These are phyloP conservation scores for Myotis pilosus DNA, from an alignment of 2,797 vertebrate genomes.

Conservation along the genomic window DNA sequence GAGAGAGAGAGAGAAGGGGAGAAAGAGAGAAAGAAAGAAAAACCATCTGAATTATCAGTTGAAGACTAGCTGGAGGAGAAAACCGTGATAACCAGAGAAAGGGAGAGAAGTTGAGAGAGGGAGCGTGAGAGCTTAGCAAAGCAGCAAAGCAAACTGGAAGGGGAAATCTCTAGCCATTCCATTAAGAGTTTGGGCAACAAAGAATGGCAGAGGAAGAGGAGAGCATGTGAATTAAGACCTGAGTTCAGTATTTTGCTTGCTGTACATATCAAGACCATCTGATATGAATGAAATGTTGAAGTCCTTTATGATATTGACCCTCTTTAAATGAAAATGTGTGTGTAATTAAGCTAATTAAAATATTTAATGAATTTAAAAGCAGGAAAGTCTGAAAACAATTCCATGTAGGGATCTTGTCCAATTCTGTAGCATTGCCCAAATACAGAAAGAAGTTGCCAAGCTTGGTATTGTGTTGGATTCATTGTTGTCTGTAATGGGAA, in stretches of 20 bases:
- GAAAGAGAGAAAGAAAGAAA: not conserved
- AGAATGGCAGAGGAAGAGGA: not conserved
- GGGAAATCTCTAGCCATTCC: not conserved
- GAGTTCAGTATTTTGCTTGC: constrained; percentile 37
- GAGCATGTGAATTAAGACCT: constrained; percentile 11
- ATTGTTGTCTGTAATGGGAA: constrained; percentile 3
- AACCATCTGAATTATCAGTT: too few relatives aligned
- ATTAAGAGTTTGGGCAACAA: not conserved
- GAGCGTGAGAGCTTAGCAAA: not conserved
- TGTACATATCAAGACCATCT: not conserved
- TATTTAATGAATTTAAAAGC: constrained; percentile 72
- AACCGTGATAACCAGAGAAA: too few relatives aligned
- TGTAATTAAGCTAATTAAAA: constrained; percentile 78
- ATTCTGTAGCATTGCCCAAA: constrained; percentile 6
- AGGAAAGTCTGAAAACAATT: constrained; percentile 53
- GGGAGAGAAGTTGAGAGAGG: not conserved
- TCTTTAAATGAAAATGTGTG: constrained; percentile 62
- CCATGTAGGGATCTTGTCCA: not conserved
- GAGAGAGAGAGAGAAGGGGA: not conserved
- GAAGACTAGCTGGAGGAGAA: too few relatives aligned
- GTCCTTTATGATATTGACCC: constrained; percentile 57
- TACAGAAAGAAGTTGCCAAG: constrained; percentile 28
- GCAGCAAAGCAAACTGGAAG: not conserved
- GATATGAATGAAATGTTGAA: constrained; percentile 46
- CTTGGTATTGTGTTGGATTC: constrained; percentile 37